Evolutionary conservation across 2,113 vertebrate species (phyloP), one percentile per base, ranked within the genome.

Genomic region (Amphilophus citrinellus): DNA sequence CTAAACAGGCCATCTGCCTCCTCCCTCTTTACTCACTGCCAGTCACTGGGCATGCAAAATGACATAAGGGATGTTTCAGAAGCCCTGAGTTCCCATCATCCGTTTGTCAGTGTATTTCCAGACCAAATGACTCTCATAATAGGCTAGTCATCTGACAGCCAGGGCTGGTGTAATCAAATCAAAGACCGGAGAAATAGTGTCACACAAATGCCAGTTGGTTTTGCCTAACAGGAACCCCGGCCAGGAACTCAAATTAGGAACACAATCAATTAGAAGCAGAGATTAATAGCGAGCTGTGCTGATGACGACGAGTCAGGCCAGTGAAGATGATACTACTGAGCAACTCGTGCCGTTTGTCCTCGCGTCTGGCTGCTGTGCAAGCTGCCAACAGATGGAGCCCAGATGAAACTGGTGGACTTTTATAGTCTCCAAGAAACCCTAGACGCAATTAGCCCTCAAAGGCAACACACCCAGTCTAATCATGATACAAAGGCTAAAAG

Each of bases 311-410:
- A 24, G 7, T 68, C 80, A 78, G 78, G 50, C 76, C 18, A 8
- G 59, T 61, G 79, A 85, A 56, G 83, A 90, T 24, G 39, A 85
- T 35, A 75, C 56, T 20, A 24, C 22, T 53, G 87, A 85, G 66
- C 44, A 76, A 62, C 76, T 84, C 17, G 8, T 80, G 77, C 62
- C 27, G 18, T 83, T 86, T 63, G 68, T 88, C 73, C 81, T 88
- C 65, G 61, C 56, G 80, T 88, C 82, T 83, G 91, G 84, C 86
- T 91, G 76, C 15, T 68, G 83, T 76, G 77, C 79, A 77, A 35
- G 53, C 84, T 30, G 73, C 78, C 77, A 90, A 93, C 95, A 95
- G 93, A 94, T 95, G 93, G 93, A 50, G 32, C 76, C 90, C 94
- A 95, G 91, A 94, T 94, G 91, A 94, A 50, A 77, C 85, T 42